Conservation (phyloP, 2,888 invertebrate species). For the Steromphala cineraria region DNA sequence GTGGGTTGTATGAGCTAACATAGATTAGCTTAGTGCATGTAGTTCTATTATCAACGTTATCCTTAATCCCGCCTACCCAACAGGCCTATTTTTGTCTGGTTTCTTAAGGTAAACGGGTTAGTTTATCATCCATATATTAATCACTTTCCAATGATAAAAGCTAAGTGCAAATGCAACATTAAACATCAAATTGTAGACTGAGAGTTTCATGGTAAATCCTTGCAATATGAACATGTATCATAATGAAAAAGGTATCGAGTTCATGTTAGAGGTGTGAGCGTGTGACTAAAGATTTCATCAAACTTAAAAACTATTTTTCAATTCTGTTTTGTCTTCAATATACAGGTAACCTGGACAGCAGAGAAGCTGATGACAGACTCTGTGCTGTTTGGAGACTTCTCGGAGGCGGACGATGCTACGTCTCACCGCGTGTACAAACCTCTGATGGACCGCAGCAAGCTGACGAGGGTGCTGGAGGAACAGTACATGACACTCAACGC, state of each 20-base stretch:
- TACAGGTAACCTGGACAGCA: conserved; percentile 71
- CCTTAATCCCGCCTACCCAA: no score
- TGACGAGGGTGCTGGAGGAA: conserved; percentile 71
- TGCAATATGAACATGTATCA: no score
- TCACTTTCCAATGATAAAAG: no score
- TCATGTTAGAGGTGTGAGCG: not conserved
- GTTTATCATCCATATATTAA: no score
- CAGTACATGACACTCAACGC: conserved; percentile 71
- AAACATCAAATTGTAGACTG: no score
- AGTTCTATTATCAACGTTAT: no score
- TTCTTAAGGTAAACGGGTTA: no score
- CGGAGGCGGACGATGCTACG: conserved; percentile 56
- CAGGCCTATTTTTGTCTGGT: no score
- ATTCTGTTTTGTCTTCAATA: not conserved
- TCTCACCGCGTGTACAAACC: conserved; percentile 64
- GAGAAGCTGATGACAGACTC: conserved; percentile 67
- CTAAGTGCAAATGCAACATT: no score
- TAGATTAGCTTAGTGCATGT: no score
- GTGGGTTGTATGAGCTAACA: conserved; percentile 39
- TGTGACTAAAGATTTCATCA: no score
- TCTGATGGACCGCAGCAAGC: conserved; percentile 68
- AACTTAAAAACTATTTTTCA: not conserved
- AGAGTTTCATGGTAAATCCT: no score
- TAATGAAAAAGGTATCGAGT: not conserved
- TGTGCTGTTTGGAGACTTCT: conserved; percentile 73